Evolutionary conservation across 2,888 invertebrate species (phyloP).

Genomic region (Proisotoma minuta): DNA sequence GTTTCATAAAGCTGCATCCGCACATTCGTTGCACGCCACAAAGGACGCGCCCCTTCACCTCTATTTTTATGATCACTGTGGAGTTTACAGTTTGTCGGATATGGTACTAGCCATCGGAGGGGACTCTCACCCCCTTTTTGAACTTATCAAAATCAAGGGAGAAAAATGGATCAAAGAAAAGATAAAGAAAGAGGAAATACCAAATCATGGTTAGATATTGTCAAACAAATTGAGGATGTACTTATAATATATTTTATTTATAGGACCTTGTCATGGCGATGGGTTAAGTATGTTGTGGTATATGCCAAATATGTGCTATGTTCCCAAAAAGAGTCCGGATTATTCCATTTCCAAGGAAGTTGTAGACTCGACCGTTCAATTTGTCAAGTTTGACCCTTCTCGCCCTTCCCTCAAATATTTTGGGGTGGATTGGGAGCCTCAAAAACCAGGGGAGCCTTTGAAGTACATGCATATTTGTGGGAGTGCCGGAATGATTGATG

Average conservation of each 20-base stretch:
- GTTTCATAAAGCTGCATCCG: background rate
- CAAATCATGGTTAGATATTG: background rate
- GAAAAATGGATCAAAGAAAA: background rate
- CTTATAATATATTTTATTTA: background rate
- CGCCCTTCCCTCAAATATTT: background rate
- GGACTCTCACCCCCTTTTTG: background rate
- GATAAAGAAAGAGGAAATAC: conserved; percentile 5
- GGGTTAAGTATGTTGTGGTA: background rate
- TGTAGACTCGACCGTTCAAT: background rate
- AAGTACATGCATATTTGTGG: conserved; percentile 4
- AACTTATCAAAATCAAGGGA: conserved; percentile 6
- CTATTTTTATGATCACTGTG: conserved; percentile 1
- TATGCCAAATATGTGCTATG: conserved; percentile 2
- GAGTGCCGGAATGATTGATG: background rate
- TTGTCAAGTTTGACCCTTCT: background rate
- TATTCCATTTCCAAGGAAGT: background rate
- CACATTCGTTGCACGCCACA: background rate
- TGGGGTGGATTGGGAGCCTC: background rate
- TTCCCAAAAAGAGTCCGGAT: conserved; percentile 2
- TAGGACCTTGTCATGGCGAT: conserved; percentile 3
- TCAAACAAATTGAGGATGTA: background rate
- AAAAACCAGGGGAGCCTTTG: background rate
- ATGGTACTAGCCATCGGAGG: conserved; percentile 6
- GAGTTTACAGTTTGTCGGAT: background rate
- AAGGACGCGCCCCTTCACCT: background rate